Evolutionary conservation across 2,113 vertebrate species (phyloP), one percentile per base, ranked within the genome.

Genomic region (Neoarius graeffei): DNA sequence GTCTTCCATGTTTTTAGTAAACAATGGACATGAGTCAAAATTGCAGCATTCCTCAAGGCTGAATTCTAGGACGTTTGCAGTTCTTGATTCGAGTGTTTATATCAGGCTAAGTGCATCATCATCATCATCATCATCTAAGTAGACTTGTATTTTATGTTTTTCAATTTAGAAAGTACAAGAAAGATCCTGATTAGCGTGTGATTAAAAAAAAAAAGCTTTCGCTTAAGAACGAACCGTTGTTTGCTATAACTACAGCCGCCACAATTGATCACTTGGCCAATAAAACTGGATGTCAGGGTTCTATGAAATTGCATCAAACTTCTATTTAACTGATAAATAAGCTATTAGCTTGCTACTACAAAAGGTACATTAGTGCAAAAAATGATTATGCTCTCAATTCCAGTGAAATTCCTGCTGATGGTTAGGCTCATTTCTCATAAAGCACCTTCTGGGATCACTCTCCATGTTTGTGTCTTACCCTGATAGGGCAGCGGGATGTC

Each of bases 401-500:
- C 54, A 25, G 48, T 1, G 4, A 52, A 8, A 50, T 54, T 25
- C 20, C 10, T 52, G 23, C 20, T 52, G 74, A 52, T 13, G 74
- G 50, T 54, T 52, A 17, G 11, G 48, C 27, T 27, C 14, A 57
- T 2, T 17, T 30, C 19, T 52, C 48, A 25, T 52, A 52, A 48
- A 74, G 17, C 1, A 1, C 19, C 48, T 77, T 77, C 20, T 80
- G 54, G n/a, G 4, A 4, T 1, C 84, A 87, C 60, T 17, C 64
- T 64, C 86, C 74, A 86, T 81, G 23, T 89, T 57, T n/a, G 20
- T n/a, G 9, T 59, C 92, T 94, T 93, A 99, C 98, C 98, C 96
- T 97, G 97, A 91, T 99, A 99, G 90, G 98, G 98, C 81, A 99
- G 95, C 0, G 98, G 98, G 93, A 99, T 99, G 96, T 99, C 97